Evolutionary conservation across 2,888 invertebrate genomes (phyloP), one percentile per base, ranked within the genome.

Genomic region (Nemotelus nigrinus): DNA sequence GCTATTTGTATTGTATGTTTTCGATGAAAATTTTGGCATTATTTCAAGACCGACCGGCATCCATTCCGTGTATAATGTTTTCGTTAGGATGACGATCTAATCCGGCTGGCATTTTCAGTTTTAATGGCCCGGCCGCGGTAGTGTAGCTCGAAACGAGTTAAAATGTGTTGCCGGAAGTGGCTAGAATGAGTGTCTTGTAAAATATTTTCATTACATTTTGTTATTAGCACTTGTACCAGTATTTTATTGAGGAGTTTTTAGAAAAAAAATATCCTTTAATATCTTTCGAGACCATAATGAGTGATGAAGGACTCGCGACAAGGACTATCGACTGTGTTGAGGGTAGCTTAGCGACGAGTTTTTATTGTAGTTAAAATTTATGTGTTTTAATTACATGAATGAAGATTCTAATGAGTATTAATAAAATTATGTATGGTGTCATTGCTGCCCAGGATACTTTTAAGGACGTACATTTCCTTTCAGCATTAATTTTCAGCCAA

Each of bases 201-300:
- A 44, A 60, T 74, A 60, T 57, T 60, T 74, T 63, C 57, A 63
- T 74, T 60, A 48, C 41, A 47, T 5, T 39, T 41, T 47, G 74
- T 74, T 60, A 74, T 48, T 58, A 63, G 74, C 39, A 55, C 41
- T 58, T 58, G 10, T 60, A 48, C 25, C 0, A 25, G 25, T 25
- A 39, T 63, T 57, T 44, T 63, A 47, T 74, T 74, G n/a, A 53
- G 25, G 25, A 39, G 50, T 3, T 39, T 68, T 6, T 68, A 39
- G 4, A 4, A n/a, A n/a, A 25, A 57, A 57, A 67, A 67, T 70
- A 25, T 41, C 43, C 55, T 70, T 47, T 25, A 70, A 67, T 48
- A 50, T 44, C 50, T 43, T 45, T 10, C 39, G 39, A n/a, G 48
- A 48, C 39, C 4, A 39, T 10, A n/a, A 5, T 47, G n/a, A 4